Conservation (phyloP, 1,140 invertebrate species). For the Drosophila simulans region DNA sequence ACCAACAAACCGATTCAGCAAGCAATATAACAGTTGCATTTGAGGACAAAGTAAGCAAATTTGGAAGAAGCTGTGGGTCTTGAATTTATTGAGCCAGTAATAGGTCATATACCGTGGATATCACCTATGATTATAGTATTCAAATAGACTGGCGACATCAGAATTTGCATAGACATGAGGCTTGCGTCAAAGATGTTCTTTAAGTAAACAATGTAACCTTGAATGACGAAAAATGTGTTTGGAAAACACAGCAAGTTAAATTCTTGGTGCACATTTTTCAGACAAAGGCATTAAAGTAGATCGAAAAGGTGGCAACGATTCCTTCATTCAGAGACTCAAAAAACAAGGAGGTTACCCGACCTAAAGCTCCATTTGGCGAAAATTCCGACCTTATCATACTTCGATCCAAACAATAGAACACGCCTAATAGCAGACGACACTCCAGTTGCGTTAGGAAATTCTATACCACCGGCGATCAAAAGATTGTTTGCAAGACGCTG, state of each 20-base stretch:
- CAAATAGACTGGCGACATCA: too few relatives aligned
- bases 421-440: neutral
- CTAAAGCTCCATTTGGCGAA: neutral
- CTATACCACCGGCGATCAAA: too few relatives aligned
- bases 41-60: conserved; percentile 29
- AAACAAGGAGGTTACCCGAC: neutral
- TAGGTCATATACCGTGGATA: conserved; percentile 38
- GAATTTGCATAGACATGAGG: too few relatives aligned
- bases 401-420: conserved; percentile 42
- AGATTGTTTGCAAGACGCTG: neutral
- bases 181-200: neutral
- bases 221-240: conserved; percentile 13
- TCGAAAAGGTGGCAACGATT: neutral
- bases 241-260: neutral
- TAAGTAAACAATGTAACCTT: too few relatives aligned
- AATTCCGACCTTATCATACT: conserved; percentile 7
- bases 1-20: conserved; percentile 18
- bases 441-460: neutral
- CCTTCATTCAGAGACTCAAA: neutral
- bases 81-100: conserved; percentile 56
- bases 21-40: conserved; percentile 1
- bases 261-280: neutral
- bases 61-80: conserved; percentile 41
- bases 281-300: neutral
- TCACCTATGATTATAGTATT: conserved; percentile 38